Base-by-base conservation (phyloP, 2,888 invertebrate genomes). In the Campopleginae sp. region DNA sequence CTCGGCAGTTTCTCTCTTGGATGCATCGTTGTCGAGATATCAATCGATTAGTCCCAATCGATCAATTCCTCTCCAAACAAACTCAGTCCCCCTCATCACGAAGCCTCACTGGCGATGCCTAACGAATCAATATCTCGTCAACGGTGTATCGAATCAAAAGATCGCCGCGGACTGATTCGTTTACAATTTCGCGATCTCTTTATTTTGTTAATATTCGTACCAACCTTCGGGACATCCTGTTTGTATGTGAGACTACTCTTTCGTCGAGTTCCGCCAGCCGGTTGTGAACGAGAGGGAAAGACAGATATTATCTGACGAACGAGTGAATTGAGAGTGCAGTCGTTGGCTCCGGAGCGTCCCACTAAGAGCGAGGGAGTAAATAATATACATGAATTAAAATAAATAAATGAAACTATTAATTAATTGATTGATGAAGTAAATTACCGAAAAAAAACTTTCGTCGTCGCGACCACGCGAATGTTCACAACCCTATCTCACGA, bases 281-380 rank as follows among this genome's bases (percentile, higher is more conserved):
- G 83, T 83, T 83, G 83, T 70, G 83, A 83, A 83, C 83, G 83
- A 83, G 78, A 83, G 83, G 74, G 79, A 83, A 74, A 79, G 74
- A 82, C 27, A 46, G 61, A 79, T 70, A 70, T 44, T 61, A 66
- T 82, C 82, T 78, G 65, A 54, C 72, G 66, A 61, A 54, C 68
- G 74, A 63, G 46, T 79, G 71, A 74, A 79, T 83, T 33, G 79
- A 79, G 74, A 79, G 78, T 70, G 79, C 63, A 44, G 54, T 48
- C 23, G 38, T 23, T 75, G 33, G 46, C 54, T 58, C 23, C 23
- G 23, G 31, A 23, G 14, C 27, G 46, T 61, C 74, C 61, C 44
- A 58, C 46, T 17, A 70, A 61, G 61, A 75, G 23, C n/a, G 68
- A 33, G 46, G 19, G 46, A 48, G 63, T 61, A n/a, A 31, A 48